phyloP scores from a whole-genome alignment of 2,113 vertebrate species.

The Dendrocopos noguchii region DNA sequence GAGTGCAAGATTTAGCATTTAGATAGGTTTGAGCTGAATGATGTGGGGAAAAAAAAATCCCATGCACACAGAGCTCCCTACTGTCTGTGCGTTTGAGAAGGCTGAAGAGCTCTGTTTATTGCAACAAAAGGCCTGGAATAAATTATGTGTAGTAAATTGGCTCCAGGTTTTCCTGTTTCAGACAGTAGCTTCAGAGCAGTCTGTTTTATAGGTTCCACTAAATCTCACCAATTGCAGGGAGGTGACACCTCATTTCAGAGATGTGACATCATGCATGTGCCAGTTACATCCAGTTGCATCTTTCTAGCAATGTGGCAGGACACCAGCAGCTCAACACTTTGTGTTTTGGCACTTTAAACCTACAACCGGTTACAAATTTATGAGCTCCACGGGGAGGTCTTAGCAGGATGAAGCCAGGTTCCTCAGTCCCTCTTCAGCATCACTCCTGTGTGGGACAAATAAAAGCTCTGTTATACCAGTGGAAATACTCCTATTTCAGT shows the following conservation, averaged over 20 bases:
- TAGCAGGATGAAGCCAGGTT: conserved; percentile 4
- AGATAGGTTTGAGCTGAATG: conserved; percentile 64
- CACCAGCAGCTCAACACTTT: neutral
- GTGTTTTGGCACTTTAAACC: neutral
- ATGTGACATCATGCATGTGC: conserved; percentile 11
- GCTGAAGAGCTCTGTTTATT: conserved; percentile 75
- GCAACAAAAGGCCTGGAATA: conserved; percentile 73
- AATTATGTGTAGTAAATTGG: conserved; percentile 77
- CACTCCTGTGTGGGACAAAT: fast-evolving
- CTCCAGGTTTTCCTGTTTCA: conserved; percentile 75
- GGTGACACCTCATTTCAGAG: conserved; percentile 66
- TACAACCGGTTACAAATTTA: neutral
- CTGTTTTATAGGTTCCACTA: conserved; percentile 57
- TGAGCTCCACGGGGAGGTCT: neutral
- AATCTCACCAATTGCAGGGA: conserved; percentile 55
- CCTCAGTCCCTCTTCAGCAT: neutral
- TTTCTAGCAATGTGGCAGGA: neutral
- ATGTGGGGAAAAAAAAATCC: conserved; percentile 56
- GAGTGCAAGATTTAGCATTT: conserved; percentile 56
- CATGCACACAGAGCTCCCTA: conserved; percentile 62
- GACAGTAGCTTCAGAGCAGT: conserved; percentile 73
- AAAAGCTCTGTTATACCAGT: conserved; percentile 41
- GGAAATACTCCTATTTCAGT: neutral
- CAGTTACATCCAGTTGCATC: neutral
- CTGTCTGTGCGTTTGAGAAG: conserved; percentile 63